Conservation (phyloP, 2,113 vertebrate species). For the Pseudorasbora parva region DNA sequence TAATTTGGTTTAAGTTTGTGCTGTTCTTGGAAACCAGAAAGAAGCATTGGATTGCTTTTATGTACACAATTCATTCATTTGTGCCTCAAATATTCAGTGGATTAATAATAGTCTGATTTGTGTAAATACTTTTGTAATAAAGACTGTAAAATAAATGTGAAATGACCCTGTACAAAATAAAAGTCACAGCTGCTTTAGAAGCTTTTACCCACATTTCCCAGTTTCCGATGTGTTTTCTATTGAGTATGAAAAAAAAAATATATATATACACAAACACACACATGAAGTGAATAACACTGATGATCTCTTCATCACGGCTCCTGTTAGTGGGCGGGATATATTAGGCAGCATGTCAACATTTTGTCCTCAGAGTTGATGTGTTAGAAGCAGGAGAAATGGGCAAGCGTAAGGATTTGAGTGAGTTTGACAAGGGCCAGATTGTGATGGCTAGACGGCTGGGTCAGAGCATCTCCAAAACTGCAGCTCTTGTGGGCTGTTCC, state of each 20-base stretch:
- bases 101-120: slow-evolving; percentile 34
- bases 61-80: slow-evolving; percentile 45
- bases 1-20: slow-evolving; percentile 13
- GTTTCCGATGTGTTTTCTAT: background rate
- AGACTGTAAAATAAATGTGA: slow-evolving; percentile 55
- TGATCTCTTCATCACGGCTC: too few relatives aligned
- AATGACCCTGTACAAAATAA: slow-evolving; percentile 59
- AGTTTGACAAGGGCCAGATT: too few relatives aligned
- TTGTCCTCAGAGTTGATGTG: too few relatives aligned
- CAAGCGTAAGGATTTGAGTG: too few relatives aligned
- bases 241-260: background rate
- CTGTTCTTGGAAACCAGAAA: slow-evolving; percentile 10
- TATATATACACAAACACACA: too few relatives aligned
- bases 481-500: too few relatives aligned
- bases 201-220: slow-evolving; percentile 29
- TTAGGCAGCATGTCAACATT: too few relatives aligned
- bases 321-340: too few relatives aligned
- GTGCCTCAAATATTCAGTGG: slow-evolving; percentile 56
- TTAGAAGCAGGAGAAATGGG: too few relatives aligned
- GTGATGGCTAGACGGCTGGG: too few relatives aligned
- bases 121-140: slow-evolving; percentile 63
- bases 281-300: too few relatives aligned
- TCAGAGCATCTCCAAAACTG: too few relatives aligned
- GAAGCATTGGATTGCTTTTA: slow-evolving; percentile 44
- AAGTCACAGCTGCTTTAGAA: slow-evolving; percentile 47